Evolutionary conservation across 2,113 vertebrate genomes (phyloP).

Genomic region (Semnornis frantzii): DNA sequence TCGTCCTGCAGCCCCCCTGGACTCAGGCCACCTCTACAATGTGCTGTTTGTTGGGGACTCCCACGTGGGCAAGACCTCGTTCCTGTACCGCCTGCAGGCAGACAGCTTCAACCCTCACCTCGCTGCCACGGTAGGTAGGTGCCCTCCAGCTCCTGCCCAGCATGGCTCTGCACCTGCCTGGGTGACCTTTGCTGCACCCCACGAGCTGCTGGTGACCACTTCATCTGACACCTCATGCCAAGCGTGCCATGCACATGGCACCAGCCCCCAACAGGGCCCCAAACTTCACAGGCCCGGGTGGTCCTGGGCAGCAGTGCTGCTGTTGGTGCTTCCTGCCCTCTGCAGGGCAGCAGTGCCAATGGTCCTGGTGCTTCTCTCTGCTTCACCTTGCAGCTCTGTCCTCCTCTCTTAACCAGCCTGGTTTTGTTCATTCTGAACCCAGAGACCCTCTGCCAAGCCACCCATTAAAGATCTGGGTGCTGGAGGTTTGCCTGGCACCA

Average conservation of each 20-base stretch:
- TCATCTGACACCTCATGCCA: fast-evolving
- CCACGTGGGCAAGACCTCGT: conserved; percentile 91
- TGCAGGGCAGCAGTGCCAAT: neutral
- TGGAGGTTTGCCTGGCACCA: neutral
- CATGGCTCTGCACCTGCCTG: fast-evolving
- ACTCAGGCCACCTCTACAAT: conserved; percentile 79
- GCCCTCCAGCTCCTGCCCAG: neutral
- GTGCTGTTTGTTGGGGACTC: conserved; percentile 90
- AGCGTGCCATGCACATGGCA: fast-evolving
- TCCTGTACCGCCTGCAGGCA: conserved; percentile 82
- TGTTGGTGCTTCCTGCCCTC: neutral
- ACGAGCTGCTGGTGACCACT: neutral
- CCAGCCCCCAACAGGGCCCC: neutral
- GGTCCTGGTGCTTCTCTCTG: neutral
- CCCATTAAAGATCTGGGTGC: neutral
- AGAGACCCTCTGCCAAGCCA: neutral
- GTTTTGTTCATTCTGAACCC: neutral
- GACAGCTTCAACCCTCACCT: conserved; percentile 74
- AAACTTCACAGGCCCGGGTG: neutral
- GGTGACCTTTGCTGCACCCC: neutral
- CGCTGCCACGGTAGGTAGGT: conserved; percentile 86
- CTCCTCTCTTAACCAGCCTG: neutral
- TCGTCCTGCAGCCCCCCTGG: neutral
- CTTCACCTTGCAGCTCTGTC: neutral
- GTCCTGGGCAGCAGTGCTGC: neutral